These are phyloP conservation scores for Myiozetetes cayanensis DNA, from an alignment of 2,113 vertebrate species.

Conservation along the genomic window DNA sequence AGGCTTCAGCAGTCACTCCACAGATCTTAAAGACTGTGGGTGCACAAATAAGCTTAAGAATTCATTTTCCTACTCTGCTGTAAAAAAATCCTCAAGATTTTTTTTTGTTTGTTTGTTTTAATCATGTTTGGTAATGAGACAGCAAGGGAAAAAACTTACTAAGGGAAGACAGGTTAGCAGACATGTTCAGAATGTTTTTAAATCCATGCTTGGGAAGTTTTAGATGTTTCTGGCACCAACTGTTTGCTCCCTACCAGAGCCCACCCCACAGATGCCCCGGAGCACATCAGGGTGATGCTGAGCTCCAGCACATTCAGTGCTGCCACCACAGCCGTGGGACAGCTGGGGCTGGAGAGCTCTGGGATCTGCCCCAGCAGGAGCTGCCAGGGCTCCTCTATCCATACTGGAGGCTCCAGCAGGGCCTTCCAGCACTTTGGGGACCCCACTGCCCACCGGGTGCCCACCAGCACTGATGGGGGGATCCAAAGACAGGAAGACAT, in stretches of 20 bases:
- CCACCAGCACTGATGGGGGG: background rate
- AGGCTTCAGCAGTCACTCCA: background rate
- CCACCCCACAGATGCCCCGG: accelerated
- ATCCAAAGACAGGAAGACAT: constrained; percentile 25
- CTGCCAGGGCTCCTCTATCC: background rate
- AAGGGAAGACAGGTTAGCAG: background rate
- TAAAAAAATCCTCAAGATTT: background rate
- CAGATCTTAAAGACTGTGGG: background rate
- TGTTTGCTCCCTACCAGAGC: background rate
- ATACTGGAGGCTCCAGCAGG: background rate
- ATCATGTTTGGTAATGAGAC: background rate
- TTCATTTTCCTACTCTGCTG: background rate
- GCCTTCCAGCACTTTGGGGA: background rate
- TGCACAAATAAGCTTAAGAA: background rate
- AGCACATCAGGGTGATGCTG: background rate
- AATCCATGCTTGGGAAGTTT: constrained; percentile 3
- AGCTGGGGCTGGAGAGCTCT: background rate
- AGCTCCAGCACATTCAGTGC: accelerated
- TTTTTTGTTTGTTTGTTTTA: background rate
- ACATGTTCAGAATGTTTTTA: background rate
- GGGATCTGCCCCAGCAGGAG: background rate
- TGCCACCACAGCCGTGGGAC: accelerated
- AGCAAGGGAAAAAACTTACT: background rate
- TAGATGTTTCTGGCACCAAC: constrained; percentile 18
- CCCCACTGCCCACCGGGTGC: background rate